phyloP scores from a whole-genome alignment of 2,797 vertebrate species.

The Nyctalus aviator region DNA sequence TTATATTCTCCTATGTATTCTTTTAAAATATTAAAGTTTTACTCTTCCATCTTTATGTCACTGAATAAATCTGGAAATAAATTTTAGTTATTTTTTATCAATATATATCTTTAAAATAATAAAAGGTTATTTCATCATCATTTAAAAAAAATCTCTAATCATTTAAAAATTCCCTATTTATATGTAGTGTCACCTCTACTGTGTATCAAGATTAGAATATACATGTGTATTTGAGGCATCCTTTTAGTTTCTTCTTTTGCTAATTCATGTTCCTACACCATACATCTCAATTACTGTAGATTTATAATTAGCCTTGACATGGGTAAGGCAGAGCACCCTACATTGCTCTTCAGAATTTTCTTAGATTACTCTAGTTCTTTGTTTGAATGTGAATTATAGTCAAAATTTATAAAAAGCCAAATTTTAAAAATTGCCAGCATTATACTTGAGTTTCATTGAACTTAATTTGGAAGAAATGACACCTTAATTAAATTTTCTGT shows the following conservation, averaged over 20 bases:
- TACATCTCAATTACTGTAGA: not conserved
- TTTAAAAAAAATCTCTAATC: not conserved
- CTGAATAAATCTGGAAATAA: not conserved
- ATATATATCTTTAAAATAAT: not conserved
- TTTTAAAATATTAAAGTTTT: slow-evolving; percentile 13
- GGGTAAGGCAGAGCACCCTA: not conserved
- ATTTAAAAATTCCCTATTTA: not conserved
- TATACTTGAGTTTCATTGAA: not conserved
- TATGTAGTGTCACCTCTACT: not conserved
- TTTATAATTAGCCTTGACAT: not conserved
- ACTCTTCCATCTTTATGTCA: not conserved
- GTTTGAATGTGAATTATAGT: not conserved
- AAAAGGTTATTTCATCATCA: not conserved
- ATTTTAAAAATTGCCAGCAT: not conserved
- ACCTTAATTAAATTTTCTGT: not conserved
- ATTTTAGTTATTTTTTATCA: not conserved
- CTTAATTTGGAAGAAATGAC: not conserved
- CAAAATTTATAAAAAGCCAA: not conserved
- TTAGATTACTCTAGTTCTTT: not conserved
- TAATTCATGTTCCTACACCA: not conserved
- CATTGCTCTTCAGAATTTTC: not conserved
- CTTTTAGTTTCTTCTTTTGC: not conserved
- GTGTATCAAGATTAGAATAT: not conserved
- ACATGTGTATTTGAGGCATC: not conserved
- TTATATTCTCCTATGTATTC: not conserved